phyloP scores from a whole-genome alignment of 2,113 vertebrate species.

The Dissostichus mawsoni region DNA sequence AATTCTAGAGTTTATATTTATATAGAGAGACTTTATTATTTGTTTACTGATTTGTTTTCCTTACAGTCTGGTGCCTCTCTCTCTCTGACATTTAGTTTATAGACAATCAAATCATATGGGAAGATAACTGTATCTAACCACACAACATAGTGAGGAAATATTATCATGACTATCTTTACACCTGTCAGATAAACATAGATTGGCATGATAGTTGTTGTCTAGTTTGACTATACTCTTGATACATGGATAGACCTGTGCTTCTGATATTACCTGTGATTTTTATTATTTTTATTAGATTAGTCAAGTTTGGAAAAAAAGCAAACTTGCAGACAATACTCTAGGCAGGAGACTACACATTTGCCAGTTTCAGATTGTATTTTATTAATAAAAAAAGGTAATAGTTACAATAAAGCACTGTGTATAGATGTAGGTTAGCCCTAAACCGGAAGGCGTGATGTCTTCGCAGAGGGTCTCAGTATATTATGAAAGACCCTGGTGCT shows the following conservation, averaged over 20 bases:
- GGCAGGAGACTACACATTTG: constrained; percentile 20
- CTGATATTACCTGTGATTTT: constrained; percentile 63
- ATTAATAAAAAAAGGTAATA: constrained; percentile 27
- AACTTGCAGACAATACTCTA: constrained; percentile 39
- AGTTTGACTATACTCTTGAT: constrained; percentile 66
- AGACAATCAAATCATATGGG: constrained; percentile 81
- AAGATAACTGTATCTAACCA: constrained; percentile 53
- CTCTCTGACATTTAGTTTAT: constrained; percentile 72
- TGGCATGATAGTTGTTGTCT: constrained; percentile 73
- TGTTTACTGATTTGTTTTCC: constrained; percentile 73
- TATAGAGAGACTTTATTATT: constrained; percentile 76
- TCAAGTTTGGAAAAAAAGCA: constrained; percentile 31
- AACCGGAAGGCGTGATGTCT: constrained; percentile 14
- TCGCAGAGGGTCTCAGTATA: constrained; percentile 13
- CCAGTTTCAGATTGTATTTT: constrained; percentile 51
- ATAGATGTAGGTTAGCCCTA: constrained; percentile 47
- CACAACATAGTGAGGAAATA: constrained; percentile 46
- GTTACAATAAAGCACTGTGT: constrained; percentile 61
- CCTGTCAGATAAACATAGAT: constrained; percentile 66
- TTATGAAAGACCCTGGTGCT: constrained; percentile 16
- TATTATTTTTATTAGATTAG: constrained; percentile 52
- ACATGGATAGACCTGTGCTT: constrained; percentile 61
- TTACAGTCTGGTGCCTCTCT: constrained; percentile 80
- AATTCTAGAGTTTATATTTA: constrained; percentile 81
- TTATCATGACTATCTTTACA: constrained; percentile 40